Conservation (phyloP, 2,888 invertebrate genomes). For the Aromia moschata region DNA sequence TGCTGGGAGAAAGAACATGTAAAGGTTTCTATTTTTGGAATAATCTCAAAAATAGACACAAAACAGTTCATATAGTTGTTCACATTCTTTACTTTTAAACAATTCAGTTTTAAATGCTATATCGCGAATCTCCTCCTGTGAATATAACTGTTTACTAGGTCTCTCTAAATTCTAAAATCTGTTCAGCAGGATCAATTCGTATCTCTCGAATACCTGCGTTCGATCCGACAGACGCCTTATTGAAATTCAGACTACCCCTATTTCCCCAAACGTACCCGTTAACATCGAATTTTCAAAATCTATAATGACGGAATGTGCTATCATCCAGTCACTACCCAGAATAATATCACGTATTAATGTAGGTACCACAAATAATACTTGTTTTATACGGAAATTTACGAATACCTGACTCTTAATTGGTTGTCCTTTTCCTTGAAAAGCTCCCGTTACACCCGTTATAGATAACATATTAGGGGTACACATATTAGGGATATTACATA, state of each 20-base stretch:
- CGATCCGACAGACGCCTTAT: neutral
- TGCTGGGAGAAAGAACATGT: too few relatives aligned
- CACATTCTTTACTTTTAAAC: neutral
- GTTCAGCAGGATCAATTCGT: neutral
- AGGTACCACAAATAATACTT: constrained; percentile 23
- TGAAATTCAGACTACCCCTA: neutral
- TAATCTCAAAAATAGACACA: too few relatives aligned
- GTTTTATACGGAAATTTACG: constrained; percentile 10
- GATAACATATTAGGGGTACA: too few relatives aligned
- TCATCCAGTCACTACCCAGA: constrained; percentile 28
- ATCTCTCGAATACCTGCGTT: neutral
- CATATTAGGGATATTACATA: too few relatives aligned
- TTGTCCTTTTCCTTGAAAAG: constrained; percentile 12
- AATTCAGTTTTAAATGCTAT: neutral
- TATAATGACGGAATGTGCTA: constrained; percentile 7
- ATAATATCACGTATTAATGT: constrained; percentile 17
- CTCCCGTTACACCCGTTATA: constrained; percentile 15
- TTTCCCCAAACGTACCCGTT: neutral
- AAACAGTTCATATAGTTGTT: too few relatives aligned
- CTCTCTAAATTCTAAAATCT: neutral
- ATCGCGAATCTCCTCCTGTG: neutral
- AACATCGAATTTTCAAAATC: constrained; percentile 13
- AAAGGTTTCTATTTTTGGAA: too few relatives aligned
- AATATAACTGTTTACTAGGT: neutral
- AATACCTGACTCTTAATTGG: constrained; percentile 22